A percentile compares a stretch with the other conserved stretches of the same genome.
phyloP scores from a whole-genome alignment of 2,888 invertebrate genomes.

The Apocheima hispidaria region DNA sequence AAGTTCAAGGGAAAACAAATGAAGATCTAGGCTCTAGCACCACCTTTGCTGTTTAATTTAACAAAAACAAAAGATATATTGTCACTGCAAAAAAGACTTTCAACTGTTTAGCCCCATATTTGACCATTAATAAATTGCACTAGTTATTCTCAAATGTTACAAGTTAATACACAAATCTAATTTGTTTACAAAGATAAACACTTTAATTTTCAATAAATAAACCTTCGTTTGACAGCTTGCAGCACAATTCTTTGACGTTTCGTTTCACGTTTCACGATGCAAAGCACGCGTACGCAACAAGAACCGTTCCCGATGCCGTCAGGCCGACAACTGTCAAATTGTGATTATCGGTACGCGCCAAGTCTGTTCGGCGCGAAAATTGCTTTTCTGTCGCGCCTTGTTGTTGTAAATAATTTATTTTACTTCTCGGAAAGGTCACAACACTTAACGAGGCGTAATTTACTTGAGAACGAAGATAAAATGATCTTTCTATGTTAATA shows the following conservation, averaged over 20 bases:
- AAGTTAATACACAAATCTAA: conserved; percentile 16
- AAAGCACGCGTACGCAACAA: conserved; percentile 43
- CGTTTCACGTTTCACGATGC: conserved; percentile 59
- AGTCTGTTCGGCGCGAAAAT: conserved; percentile 61
- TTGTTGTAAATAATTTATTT: conserved; percentile 15
- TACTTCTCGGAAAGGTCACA: conserved; percentile 15
- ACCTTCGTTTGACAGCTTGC: conserved; percentile 52
- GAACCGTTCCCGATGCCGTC: conserved; percentile 67
- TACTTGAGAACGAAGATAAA: background rate
- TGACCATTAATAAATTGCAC: background rate
- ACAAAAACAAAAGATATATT: conserved; percentile 64
- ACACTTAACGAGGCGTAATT: background rate
- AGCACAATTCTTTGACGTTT: conserved; percentile 63
- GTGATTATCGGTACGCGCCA: conserved; percentile 60
- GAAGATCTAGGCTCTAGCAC: conserved; percentile 53
- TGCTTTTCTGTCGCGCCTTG: conserved; percentile 28
- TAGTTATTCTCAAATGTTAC: conserved; percentile 16
- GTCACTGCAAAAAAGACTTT: conserved; percentile 56
- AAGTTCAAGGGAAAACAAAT: conserved; percentile 66
- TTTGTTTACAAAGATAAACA: conserved; percentile 11
- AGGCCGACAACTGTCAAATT: conserved; percentile 73
- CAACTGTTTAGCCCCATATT: conserved; percentile 66
- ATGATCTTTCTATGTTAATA: background rate
- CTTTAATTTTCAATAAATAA: conserved; percentile 20
- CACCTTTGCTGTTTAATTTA: conserved; percentile 37